Base-by-base conservation (phyloP, 2,113 vertebrate genomes). In the Butastur rufipennis region DNA sequence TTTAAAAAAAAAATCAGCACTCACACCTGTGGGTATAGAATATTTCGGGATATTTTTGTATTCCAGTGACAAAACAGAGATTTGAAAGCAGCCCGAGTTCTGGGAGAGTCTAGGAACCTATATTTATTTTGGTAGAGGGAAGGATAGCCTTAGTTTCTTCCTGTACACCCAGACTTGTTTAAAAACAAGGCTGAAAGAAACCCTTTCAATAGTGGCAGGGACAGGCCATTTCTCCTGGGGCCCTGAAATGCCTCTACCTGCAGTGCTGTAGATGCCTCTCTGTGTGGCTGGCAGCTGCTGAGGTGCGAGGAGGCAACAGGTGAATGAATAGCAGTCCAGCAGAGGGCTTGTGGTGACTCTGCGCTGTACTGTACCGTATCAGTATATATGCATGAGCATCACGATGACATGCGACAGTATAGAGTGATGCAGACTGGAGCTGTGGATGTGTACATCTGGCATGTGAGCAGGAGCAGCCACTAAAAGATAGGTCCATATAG, bases 321-420 rank as follows among this genome's bases (percentile, higher is more conserved):
- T 31, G 34, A 40, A 27, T 47, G 67, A 18, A 19, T 1, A 17
- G 48, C 25, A 18, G 80, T 6, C 21, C n/a, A 18, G 27, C 7
- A 15, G 22, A 40, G 38, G 9, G 5, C 36, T 13, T 0, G 2
- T 40, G 58, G 29, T 40, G 8, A 4, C 18, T 25, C 48, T 26
- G 0, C 1, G 2, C 43, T 0, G 1, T 10, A 15, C 58, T 43
- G 32, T 32, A 13, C 50, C 1, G 2, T 50, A 16, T n/a, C 23
- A 16, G 21, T 18, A 5, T 2, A 2, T 6, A 3, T 25, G 6
- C 13, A 1, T 18, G 67, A 70, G 77, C 42, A 16, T 50, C 8
- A 5, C 14, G 2, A 0, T 11, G 40, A 21, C 3, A 4, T 15
- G 32, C 27, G 48, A 52, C 71, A 25, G 1, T 7, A 19, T 4